Conservation (phyloP, 2,113 vertebrate genomes). For the Equus przewalskii region DNA sequence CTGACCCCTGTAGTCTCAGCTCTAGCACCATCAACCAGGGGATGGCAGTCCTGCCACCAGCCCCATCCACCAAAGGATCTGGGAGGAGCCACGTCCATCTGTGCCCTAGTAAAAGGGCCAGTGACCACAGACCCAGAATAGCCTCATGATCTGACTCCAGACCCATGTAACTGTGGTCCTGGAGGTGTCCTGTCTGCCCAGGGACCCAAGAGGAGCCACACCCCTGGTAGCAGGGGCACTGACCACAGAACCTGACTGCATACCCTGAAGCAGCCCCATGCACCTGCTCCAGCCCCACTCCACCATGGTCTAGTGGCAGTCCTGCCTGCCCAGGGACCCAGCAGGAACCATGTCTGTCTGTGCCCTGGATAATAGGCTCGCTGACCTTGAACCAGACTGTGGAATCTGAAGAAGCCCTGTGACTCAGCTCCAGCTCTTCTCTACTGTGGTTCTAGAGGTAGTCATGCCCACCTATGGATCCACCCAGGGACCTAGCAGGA, state of each 20-base stretch:
- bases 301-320: neutral
- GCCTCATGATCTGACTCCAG: too few species aligned
- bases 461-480: too few species aligned
- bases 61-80: neutral
- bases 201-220: too few species aligned
- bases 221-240: neutral
- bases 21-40: neutral
- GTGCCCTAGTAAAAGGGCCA: too few species aligned
- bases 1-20: neutral
- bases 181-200: too few species aligned
- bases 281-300: neutral
- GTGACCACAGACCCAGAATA: too few species aligned
- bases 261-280: neutral
- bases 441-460: too few species aligned
- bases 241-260: neutral
- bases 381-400: neutral
- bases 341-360: neutral
- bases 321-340: neutral
- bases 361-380: too few species aligned
- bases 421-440: neutral
- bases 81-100: too few species aligned
- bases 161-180: too few species aligned
- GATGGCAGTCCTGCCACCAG: neutral
- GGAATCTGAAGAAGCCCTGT: neutral
- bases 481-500: too few species aligned